Base-by-base conservation (phyloP, 2,113 vertebrate species). In the Menura novaehollandiae region DNA sequence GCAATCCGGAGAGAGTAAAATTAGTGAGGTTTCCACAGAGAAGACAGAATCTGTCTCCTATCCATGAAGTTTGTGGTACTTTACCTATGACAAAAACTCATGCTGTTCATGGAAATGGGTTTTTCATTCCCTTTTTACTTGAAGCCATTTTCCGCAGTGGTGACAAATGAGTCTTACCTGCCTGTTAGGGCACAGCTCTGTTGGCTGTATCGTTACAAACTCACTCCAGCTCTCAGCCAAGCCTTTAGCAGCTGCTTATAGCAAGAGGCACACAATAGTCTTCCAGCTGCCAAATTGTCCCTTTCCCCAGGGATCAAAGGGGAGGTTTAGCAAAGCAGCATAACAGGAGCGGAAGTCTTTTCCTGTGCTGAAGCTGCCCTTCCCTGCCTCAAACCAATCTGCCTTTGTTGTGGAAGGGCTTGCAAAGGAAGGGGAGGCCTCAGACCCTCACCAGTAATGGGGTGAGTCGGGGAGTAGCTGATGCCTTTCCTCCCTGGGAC, bases 241-340 rank as follows among this genome's bases (percentile, higher is more conserved):
- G 71, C 71, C 67, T 66, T 49, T 10, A 89, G 93, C 63, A 89
- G 93, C 67, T 92, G 33, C 92, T 89, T 89, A 49, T 13, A 94
- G 90, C 46, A 35, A 2, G 10, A 88, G 71, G 63, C 85, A 74
- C 71, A 97, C 95, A 96, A 96, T 97, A 94, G 92, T 32, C 30
- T 73, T 59, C 78, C 78, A 83, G 77, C 87, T 96, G 94, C 94
- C 94, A 96, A 93, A 55, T 12, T 90, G 78, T 93, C 92, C 89
- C 85, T 85, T 86, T 96, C 94, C 94, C 89, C 44, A 33, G 93
- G 95, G 96, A 96, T 95, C 92, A 89, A 86, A 95, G 76, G 68
- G 55, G 87, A 88, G 78, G 43, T 73, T 80, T 43, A 85, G 91
- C 74, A 76, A 81, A 93, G 86, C 91, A 71, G 68, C 30, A 1